These are phyloP conservation scores for Uloborus diversus DNA, from an alignment of 1,140 invertebrate species.

Conservation along the genomic window DNA sequence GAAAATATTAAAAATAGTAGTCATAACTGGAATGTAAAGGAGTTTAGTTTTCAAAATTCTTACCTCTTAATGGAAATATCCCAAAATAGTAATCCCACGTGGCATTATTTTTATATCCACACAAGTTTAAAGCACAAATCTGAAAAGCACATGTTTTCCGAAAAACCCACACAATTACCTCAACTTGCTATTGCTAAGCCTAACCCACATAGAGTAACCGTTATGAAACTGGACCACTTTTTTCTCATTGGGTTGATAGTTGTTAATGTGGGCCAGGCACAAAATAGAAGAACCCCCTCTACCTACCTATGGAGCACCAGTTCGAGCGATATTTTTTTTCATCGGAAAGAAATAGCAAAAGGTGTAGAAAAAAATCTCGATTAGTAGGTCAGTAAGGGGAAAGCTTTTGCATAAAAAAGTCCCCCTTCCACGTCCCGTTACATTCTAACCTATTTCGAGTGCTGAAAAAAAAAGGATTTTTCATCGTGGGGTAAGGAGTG, in stretches of 20 bases:
- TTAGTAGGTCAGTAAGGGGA: background rate
- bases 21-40: too few relatives aligned
- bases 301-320: background rate
- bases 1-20: too few relatives aligned
- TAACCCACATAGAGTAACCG: conserved; percentile 15
- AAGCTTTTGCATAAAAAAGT: background rate
- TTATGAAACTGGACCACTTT: conserved; percentile 42
- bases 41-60: too few relatives aligned
- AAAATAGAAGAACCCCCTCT: background rate
- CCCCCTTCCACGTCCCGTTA: background rate
- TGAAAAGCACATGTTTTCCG: conserved; percentile 17
- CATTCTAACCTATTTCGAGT: conserved; percentile 1
- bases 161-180: conserved; percentile 23
- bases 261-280: background rate
- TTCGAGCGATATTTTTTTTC: background rate
- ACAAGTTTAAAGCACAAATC: background rate
- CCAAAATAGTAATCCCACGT: background rate
- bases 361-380: background rate
- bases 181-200: conserved; percentile 17
- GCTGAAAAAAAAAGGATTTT: background rate
- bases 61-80: too few relatives aligned
- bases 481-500: background rate
- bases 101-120: background rate
- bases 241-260: background rate
- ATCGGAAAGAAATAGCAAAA: conserved; percentile 2